A percentile compares a stretch with the other conserved stretches of the same genome.
Conservation (phyloP, 2,888 invertebrate species). For the Sisyra nigra region DNA sequence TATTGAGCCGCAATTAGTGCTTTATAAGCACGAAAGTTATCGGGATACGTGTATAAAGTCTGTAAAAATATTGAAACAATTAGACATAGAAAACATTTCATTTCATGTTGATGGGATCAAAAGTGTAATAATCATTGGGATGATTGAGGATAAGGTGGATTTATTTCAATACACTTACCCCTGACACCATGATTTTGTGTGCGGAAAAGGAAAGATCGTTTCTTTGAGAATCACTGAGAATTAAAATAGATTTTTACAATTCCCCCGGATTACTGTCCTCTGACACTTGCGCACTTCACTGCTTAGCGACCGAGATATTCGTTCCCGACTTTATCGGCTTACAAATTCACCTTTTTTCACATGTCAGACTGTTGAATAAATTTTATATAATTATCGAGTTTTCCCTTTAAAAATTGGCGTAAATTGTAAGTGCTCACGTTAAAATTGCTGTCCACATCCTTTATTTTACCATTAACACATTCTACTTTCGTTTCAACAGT, state of each 20-base stretch:
- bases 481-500: too few species aligned
- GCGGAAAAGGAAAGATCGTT: conserved; percentile 22
- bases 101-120: background rate
- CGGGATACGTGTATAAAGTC: conserved; percentile 96
- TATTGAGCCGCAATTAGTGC: conserved; percentile 95
- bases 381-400: too few species aligned
- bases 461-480: too few species aligned
- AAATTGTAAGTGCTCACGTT: too few species aligned
- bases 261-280: background rate
- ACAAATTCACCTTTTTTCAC: too few species aligned
- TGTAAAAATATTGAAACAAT: conserved; percentile 31
- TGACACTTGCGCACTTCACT: too few species aligned
- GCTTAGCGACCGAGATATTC: too few species aligned
- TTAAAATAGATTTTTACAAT: conserved; percentile 15
- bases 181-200: conserved; percentile 31
- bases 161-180: conserved; percentile 28
- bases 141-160: conserved; percentile 13
- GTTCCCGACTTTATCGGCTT: too few species aligned
- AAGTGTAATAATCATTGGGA: background rate
- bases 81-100: background rate
- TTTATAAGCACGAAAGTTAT: conserved; percentile 97
- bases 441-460: too few species aligned
- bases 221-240: background rate
- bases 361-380: too few species aligned
- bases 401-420: too few species aligned